phyloP scores from a whole-genome alignment of 2,888 invertebrate species.

The Lottia gigantea region DNA sequence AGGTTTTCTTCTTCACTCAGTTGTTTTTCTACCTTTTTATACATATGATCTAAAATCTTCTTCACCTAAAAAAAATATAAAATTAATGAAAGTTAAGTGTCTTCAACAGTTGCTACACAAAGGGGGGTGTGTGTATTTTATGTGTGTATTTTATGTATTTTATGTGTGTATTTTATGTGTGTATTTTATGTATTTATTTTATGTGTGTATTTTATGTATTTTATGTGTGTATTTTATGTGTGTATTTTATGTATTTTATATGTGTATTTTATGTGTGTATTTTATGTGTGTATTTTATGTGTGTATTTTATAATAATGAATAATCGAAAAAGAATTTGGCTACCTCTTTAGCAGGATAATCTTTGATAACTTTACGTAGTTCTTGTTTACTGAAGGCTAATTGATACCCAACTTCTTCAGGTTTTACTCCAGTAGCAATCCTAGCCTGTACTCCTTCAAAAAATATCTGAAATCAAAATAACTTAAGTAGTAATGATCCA shows the following conservation, averaged over 20 bases:
- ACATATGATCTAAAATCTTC: conserved; percentile 90
- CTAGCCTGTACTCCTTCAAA: conserved; percentile 96
- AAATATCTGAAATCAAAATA: conserved; percentile 78
- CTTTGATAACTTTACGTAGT: conserved; percentile 90
- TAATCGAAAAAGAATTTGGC: too few species aligned
- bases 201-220: too few species aligned
- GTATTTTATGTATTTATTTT: too few species aligned
- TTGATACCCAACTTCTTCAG: conserved; percentile 97
- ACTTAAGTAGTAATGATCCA: neutral
- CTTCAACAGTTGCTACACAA: too few species aligned
- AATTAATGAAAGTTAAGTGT: neutral
- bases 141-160: too few species aligned
- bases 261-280: too few species aligned
- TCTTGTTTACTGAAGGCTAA: conserved; percentile 97
- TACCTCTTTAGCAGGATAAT: conserved; percentile 89
- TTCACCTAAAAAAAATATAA: conserved; percentile 74
- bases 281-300: too few species aligned
- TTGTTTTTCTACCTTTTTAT: conserved; percentile 97
- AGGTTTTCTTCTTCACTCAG: conserved; percentile 85
- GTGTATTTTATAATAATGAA: too few species aligned
- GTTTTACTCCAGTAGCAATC: conserved; percentile 93
- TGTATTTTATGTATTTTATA: too few species aligned
- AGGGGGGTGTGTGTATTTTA: too few species aligned
- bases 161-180: too few species aligned
- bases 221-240: too few species aligned